Conservation (phyloP, 2,888 invertebrate species). For the Notocelia uddmanniana region DNA sequence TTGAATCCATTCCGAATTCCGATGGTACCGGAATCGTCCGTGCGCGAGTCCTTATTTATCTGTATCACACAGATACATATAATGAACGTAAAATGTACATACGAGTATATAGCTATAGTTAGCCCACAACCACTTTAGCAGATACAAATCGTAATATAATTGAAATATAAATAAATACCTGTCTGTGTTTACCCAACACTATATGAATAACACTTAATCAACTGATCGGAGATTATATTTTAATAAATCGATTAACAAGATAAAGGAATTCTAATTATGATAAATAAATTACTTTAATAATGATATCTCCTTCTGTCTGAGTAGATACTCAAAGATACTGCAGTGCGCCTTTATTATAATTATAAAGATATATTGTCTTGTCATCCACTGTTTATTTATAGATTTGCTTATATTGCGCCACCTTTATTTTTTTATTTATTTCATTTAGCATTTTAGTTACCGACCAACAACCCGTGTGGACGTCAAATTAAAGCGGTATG, state of each 20-base stretch:
- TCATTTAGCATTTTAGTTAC: too few species aligned
- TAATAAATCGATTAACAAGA: conserved; percentile 24
- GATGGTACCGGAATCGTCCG: too few species aligned
- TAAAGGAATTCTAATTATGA: conserved; percentile 29
- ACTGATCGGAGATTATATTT: conserved; percentile 32
- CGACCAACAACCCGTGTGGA: too few species aligned
- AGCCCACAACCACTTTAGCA: not conserved
- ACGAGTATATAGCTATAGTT: conserved; percentile 6
- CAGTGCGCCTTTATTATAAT: not conserved
- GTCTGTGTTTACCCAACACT: not conserved
- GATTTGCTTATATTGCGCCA: not conserved
- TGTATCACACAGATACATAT: too few species aligned
- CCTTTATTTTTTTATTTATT: not conserved
- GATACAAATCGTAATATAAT: conserved; percentile 17
- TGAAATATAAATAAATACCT: conserved; percentile 12
- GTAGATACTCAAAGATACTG: conserved; percentile 1
- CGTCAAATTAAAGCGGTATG: too few species aligned
- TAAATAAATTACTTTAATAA: conserved; percentile 12
- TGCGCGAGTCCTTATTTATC: too few species aligned
- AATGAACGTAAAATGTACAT: not conserved
- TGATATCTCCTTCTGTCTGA: conserved; percentile 3
- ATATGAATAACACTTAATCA: conserved; percentile 15
- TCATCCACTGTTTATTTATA: conserved; percentile 52
- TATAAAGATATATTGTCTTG: not conserved
- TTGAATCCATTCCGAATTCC: too few species aligned